Evolutionary conservation across 2,113 vertebrate genomes (phyloP), one percentile per base, ranked within the genome.

Genomic region (Triplophysa siluroides): DNA sequence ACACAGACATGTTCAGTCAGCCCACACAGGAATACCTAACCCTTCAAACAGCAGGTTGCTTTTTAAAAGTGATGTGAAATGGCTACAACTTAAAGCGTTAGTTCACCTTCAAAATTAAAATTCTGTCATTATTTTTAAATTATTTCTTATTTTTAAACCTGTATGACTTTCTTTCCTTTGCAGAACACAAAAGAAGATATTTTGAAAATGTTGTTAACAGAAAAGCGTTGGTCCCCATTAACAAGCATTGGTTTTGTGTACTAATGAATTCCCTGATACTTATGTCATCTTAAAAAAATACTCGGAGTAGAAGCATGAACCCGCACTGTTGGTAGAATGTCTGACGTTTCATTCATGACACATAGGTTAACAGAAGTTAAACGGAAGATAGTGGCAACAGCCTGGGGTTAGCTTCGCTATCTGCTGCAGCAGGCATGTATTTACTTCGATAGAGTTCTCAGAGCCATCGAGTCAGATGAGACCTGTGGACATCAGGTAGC

Each of bases 1-100:
- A 85, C 41, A 72, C 50, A 82, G 74, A 50, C 60, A 50, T 43
- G 56, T 81, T 83, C 24, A 79, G 76, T 72, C 83, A 68, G 56
- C 64, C 14, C 18, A 64, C 73, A 9, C 1, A 54, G 63, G 21
- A 47, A 82, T 65, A 23, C 19, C 47, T 76, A 8, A n/a, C 26
- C 18, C 21, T 67, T 41, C 14, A 19, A 76, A 19, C 45, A 54
- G 47, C 21, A n/a, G 4, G 23, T 58, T 19, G 7, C 33, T 69
- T 52, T 70, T 12, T 54, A 54, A 70, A 54, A 3, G 3, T 58
- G 29, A 33, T 71, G 18, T 12, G 16, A 71, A 45, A 45, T 45
- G 5, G 5, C 33, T 38, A 38, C 7, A 38, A 38, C 33, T 38
- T 38, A 38, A 38, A 38, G 33, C 33, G 7, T 38, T 38, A 38